Evolutionary conservation across 2,113 vertebrate species (phyloP), one percentile per base, ranked within the genome.

Genomic region (Sturnus vulgaris): DNA sequence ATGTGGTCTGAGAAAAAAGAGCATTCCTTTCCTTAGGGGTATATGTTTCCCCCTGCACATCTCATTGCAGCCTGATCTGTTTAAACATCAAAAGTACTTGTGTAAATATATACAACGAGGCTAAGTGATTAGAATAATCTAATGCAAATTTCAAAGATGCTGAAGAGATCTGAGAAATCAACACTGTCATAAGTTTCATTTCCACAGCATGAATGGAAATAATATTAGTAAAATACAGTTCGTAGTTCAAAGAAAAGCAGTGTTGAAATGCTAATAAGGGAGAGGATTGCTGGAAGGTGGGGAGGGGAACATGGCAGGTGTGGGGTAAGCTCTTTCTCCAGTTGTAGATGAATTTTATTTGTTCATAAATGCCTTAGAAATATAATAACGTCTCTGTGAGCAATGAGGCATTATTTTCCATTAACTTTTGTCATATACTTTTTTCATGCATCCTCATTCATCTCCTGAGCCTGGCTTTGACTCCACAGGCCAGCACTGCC

Each of bases 51-150:
- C 61, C 47, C 46, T 86, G 88, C 52, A 87, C 49, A 71, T 68
- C 65, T 94, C 66, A 46, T 94, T 30, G 10, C 56, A 91, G 60
- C n/a, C 72, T 70, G 46, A 49, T 91, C 86, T 73, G 50, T 82
- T 95, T 88, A 85, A 90, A 96, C 93, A 93, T 92, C 83, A 92
- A 97, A 97, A 53, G 95, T 39, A 66, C 39, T 90, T 82, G 60
- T 68, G 49, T 75, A 94, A 71, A 96, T 82, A 92, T 93, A 86
- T 95, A 82, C 95, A 97, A 93, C 7, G 68, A 97, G 92, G 75
- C 69, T 94, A 95, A 94, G 53, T 76, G 64, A 95, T 95, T 96
- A 95, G 56, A 92, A 93, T 96, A 96, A 97, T 94, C 89, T 92
- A 78, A 95, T 94, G 82, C 90, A 95, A 90, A 85, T 86, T 97